These are phyloP conservation scores for Tapera naevia DNA, from an alignment of 2,797 vertebrate species.

Conservation along the genomic window DNA sequence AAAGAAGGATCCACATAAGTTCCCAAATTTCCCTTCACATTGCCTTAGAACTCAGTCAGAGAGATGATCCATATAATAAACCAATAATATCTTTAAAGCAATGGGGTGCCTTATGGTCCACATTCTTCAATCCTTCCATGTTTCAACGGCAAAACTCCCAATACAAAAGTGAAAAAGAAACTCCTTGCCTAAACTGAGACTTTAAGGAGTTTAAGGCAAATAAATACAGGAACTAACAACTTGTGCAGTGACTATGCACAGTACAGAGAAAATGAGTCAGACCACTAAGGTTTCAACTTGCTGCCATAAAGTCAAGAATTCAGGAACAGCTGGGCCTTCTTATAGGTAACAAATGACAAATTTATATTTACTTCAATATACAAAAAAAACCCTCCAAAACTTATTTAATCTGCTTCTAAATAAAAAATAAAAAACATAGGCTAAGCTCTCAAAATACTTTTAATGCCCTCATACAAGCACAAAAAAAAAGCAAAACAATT, in stretches of 20 bases:
- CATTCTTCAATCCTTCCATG: not conserved
- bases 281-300: not conserved
- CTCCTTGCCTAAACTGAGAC: not conserved
- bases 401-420: not conserved
- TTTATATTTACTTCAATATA: not conserved
- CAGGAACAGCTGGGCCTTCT: not conserved
- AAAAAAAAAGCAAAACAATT: not conserved
- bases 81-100: not conserved
- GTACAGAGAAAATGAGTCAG: not conserved
- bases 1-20: not conserved
- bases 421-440: not conserved
- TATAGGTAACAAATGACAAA: not conserved
- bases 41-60: not conserved
- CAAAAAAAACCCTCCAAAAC: not conserved
- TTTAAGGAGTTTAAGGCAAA: not conserved
- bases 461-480: not conserved
- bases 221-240: not conserved
- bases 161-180: not conserved
- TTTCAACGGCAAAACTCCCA: not conserved
- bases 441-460: not conserved
- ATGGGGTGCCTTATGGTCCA: not conserved
- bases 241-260: not conserved
- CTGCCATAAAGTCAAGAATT: not conserved
- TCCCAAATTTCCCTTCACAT: not conserved
- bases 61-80: not conserved